Base-by-base conservation (phyloP, 1,140 invertebrate genomes). In the Bursaphelenchus mucronatus region DNA sequence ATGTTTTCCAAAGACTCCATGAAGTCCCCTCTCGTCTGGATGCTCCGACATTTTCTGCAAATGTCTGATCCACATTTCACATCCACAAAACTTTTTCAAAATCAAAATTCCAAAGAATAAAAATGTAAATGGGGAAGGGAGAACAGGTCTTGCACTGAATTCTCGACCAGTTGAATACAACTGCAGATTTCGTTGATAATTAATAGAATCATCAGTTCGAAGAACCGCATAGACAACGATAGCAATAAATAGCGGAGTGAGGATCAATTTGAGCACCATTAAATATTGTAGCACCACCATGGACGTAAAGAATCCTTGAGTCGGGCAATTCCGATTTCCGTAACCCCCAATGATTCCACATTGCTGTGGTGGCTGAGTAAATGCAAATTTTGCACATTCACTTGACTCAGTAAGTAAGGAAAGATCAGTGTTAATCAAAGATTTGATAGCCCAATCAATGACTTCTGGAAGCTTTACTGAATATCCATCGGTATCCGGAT, bases 401-500 rank as follows among this genome's bases (percentile, higher is more conserved):
- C 62, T 51, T 0, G 76, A 65, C 58, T 79, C 62, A 9, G 62
- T 39, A 3, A 79, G 46, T 40, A 57, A 49, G 13, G 63, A 73
- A 5, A 79, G 62, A 66, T 79, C 76, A 15, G 78, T 80, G 5
- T 76, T 80, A 47, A 80, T 78, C 2, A 79, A 59, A 30, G 68
- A 68, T 15, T 72, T 52, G 61, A 66, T 68, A 8, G 74, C 66
- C 78, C 78, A 79, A 40, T 64, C 61, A 40, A 80, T 21, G 47
- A 69, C 47, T 11, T 67, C 61, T 13, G 46, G 44, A 3, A 72
- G n/a, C 3, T 66, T 46, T 40, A 43, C 7, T 9, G 61, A 47
- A 11, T 47, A 63, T 8, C 64, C 17, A 11, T 53, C 44, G 3
- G 69, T 52, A 55, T 79, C 76, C 5, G 76, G 76, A 58, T 69